Percentiles rank a stretch among this genome's conserved stretches.
These are phyloP conservation scores for Fistularia commersonii DNA, from an alignment of 2,797 vertebrate genomes.

Conservation along the genomic window DNA sequence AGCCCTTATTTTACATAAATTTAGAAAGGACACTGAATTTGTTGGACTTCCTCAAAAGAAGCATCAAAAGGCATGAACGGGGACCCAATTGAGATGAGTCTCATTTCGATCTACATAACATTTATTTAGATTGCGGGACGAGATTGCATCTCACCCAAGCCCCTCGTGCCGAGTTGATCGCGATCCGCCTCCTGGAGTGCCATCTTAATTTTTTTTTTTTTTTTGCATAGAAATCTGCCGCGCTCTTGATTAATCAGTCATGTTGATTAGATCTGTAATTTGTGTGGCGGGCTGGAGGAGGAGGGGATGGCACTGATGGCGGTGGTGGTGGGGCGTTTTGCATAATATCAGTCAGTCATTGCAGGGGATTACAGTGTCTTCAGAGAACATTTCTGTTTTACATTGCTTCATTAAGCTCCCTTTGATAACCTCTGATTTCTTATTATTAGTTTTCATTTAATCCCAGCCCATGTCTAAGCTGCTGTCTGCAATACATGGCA, in stretches of 20 bases:
- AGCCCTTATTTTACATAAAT: no score
- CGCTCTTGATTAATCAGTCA: constrained; percentile 43
- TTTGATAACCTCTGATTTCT: constrained; percentile 63
- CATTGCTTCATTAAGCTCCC: constrained; percentile 61
- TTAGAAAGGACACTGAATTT: no score
- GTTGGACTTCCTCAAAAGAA: no score
- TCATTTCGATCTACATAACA: no score
- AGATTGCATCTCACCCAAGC: neutral
- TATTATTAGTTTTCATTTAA: constrained; percentile 63
- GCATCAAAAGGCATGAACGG: no score
- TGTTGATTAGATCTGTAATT: constrained; percentile 45
- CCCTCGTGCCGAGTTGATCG: neutral
- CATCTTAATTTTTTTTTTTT: constrained; percentile 20
- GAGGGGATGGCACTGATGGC: constrained; percentile 3
- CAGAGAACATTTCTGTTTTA: constrained; percentile 56
- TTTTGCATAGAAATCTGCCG: constrained; percentile 22
- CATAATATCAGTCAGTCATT: constrained; percentile 42
- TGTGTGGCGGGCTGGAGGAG: constrained; percentile 3
- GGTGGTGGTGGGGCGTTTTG: constrained; percentile 8
- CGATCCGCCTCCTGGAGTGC: constrained; percentile 6
- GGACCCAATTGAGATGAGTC: no score
- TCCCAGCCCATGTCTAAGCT: constrained; percentile 51
- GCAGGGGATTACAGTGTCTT: constrained; percentile 56
- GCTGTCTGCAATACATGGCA: constrained; percentile 31
- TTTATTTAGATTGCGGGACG: no score